phyloP scores from a whole-genome alignment of 2,113 vertebrate species.

The Apaloderma vittatum region DNA sequence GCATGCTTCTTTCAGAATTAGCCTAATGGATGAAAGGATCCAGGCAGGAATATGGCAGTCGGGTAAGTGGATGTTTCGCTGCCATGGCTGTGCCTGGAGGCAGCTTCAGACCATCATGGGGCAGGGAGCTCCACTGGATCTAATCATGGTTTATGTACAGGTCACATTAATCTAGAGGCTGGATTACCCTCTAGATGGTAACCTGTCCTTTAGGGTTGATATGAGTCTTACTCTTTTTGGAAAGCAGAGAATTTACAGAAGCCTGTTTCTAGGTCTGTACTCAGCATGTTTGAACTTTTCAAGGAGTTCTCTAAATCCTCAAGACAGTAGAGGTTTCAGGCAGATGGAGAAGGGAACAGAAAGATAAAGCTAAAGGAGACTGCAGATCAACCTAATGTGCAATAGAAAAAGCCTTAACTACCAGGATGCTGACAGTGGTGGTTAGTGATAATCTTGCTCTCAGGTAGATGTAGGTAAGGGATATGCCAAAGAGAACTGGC shows the following conservation, averaged over 20 bases:
- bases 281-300: neutral
- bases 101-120: neutral
- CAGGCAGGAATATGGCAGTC: fast-evolving
- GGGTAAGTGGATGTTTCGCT: fast-evolving
- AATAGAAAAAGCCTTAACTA: neutral
- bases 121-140: neutral
- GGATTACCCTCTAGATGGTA: neutral
- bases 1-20: neutral
- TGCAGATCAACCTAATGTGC: fast-evolving
- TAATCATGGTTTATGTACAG: neutral
- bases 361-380: neutral
- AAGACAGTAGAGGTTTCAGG: neutral
- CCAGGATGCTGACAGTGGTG: neutral
- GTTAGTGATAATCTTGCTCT: neutral
- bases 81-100: neutral
- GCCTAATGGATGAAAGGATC: neutral
- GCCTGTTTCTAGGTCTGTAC: neutral
- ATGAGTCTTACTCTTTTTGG: neutral
- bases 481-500: neutral
- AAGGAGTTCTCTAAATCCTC: neutral
- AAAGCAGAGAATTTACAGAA: neutral
- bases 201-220: neutral
- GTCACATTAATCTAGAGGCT: neutral
- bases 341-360: neutral
- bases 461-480: neutral